Evolutionary conservation across 2,888 invertebrate genomes (phyloP).

Genomic region (Dugesia japonica): DNA sequence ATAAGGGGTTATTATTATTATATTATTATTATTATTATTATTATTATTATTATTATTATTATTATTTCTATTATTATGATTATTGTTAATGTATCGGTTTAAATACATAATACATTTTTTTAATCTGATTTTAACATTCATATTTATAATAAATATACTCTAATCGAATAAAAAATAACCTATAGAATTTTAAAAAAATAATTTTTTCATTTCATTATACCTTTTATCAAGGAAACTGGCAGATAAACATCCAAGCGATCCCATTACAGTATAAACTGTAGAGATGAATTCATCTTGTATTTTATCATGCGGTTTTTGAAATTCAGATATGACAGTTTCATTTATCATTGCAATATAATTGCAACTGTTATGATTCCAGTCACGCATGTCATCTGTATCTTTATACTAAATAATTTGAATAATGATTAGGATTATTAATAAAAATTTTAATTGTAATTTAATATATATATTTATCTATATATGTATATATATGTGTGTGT

Average conservation of each 20-base stretch:
- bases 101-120: no score
- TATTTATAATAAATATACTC: no score
- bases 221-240: constrained; percentile 3
- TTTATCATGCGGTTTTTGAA: background rate
- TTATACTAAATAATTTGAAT: background rate
- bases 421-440: background rate
- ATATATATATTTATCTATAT: background rate
- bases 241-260: background rate
- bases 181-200: no score
- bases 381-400: background rate
- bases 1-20: no score
- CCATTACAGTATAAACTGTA: background rate
- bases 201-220: no score
- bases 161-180: no score
- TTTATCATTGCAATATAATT: background rate
- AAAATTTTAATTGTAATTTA: background rate
- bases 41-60: no score
- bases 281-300: background rate
- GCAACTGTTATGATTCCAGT: background rate
- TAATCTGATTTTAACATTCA: no score
- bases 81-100: no score
- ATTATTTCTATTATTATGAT: no score
- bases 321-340: background rate
- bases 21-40: no score
- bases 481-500: background rate